Evolutionary conservation across 2,113 vertebrate species (phyloP).

Genomic region (Macroglossus sobrinus): DNA sequence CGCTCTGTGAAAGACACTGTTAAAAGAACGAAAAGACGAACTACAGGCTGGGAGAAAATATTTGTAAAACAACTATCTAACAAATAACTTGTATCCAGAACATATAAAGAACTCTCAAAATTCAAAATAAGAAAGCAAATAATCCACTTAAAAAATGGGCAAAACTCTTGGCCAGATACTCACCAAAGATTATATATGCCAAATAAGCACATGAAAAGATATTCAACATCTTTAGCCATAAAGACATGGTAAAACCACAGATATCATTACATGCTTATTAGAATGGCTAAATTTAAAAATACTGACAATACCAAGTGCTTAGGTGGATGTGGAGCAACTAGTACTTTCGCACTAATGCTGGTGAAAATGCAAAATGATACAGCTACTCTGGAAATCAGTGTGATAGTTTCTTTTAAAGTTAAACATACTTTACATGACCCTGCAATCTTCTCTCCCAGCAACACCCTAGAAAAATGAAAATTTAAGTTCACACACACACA

Average conservation of each 20-base stretch:
- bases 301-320: background rate
- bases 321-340: background rate
- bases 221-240: background rate
- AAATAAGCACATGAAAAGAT: conserved; percentile 14
- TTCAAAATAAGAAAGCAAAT: background rate
- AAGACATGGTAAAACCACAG: background rate
- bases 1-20: background rate
- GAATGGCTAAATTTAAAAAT: background rate
- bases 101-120: background rate
- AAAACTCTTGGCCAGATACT: background rate
- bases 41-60: background rate
- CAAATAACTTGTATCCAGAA: background rate
- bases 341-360: background rate
- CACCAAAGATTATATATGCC: background rate
- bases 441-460: background rate
- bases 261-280: background rate
- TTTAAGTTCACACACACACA: background rate
- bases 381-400: background rate
- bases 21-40: background rate
- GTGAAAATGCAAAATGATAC: background rate
- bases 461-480: background rate
- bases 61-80: background rate
- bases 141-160: background rate
- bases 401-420: background rate
- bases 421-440: background rate